These are phyloP conservation scores for Oxytorus armatus DNA, from an alignment of 2,888 invertebrate species.

Conservation along the genomic window DNA sequence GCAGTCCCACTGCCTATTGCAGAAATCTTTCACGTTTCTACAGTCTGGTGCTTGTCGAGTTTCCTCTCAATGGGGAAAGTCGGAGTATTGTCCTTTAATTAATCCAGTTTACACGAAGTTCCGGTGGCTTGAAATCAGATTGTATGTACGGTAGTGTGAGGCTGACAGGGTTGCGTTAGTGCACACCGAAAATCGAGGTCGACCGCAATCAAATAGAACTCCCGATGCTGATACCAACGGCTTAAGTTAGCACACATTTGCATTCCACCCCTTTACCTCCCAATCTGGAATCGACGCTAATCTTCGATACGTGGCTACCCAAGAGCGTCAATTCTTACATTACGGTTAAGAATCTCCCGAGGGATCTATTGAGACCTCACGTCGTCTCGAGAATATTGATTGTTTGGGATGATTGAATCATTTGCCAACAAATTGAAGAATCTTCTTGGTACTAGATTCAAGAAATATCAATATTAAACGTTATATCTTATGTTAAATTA, in stretches of 20 bases:
- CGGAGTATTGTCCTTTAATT: slow-evolving; percentile 17
- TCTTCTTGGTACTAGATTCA: too few relatives aligned
- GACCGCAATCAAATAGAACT: slow-evolving; percentile 15
- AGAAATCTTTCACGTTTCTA: not conserved
- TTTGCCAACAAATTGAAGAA: too few relatives aligned
- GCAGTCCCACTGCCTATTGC: not conserved
- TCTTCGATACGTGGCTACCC: slow-evolving; percentile 1
- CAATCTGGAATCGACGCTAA: not conserved
- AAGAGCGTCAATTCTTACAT: not conserved
- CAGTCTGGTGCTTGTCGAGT: not conserved
- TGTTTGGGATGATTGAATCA: too few relatives aligned
- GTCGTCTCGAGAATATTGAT: too few relatives aligned
- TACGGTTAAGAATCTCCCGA: too few relatives aligned
- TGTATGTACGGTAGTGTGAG: not conserved
- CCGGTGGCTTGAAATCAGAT: slow-evolving; percentile 16
- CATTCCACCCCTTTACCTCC: not conserved
- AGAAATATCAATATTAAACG: too few relatives aligned
- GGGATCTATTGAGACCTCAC: too few relatives aligned
- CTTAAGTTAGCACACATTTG: slow-evolving; percentile 12
- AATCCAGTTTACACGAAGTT: slow-evolving; percentile 17
- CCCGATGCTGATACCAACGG: slow-evolving; percentile 1
- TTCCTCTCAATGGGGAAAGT: not conserved
- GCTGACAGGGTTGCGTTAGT: not conserved
- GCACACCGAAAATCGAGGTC: not conserved
- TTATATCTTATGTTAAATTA: too few relatives aligned